Conservation (phyloP, 2,113 vertebrate species). For the Azemiops feae region DNA sequence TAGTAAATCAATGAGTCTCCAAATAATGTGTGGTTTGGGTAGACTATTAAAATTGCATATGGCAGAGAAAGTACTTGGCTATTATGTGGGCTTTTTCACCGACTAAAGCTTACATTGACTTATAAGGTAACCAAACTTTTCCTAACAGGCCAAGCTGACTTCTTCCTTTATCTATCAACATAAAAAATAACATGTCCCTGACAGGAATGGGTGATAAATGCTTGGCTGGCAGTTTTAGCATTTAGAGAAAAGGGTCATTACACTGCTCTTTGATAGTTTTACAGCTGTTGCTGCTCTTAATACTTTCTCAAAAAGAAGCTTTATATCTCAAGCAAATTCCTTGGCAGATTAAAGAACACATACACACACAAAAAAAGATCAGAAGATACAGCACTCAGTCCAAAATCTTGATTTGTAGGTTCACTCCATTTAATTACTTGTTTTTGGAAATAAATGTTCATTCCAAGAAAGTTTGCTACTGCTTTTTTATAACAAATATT, state of each 20-base stretch:
- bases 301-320: background rate
- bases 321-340: background rate
- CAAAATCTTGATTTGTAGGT: background rate
- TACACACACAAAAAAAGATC: background rate
- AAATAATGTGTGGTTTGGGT: constrained; percentile 4
- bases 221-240: background rate
- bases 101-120: constrained; percentile 18
- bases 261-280: background rate
- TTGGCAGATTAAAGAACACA: background rate
- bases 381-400: background rate
- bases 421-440: background rate
- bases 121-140: constrained; percentile 34
- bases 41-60: constrained; percentile 22
- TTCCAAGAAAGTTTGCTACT: background rate
- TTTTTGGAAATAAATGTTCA: background rate
- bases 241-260: background rate
- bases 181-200: constrained; percentile 12
- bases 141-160: background rate
- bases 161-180: background rate
- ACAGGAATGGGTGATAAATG: background rate
- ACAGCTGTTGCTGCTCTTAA: background rate
- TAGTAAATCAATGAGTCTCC: constrained; percentile 22
- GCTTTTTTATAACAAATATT: background rate
- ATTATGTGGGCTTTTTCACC: constrained; percentile 23
- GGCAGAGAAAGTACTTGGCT: constrained; percentile 2